Evolutionary conservation across 2,797 vertebrate species (phyloP), one percentile per base, ranked within the genome.

Genomic region (Cirrhinus molitorella): DNA sequence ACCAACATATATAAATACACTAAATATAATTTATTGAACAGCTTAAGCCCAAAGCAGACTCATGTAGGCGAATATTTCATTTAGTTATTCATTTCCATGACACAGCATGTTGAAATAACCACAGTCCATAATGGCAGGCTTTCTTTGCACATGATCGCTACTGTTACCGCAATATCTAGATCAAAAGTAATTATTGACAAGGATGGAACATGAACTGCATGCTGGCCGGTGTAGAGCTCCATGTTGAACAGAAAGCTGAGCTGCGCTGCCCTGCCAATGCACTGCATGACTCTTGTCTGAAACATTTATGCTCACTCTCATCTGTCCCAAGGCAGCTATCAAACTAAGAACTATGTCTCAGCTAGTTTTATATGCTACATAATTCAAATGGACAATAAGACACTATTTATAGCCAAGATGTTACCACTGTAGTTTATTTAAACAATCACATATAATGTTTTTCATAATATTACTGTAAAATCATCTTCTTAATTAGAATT

Each of bases 261-360:
- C 79, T 13, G 47, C 25, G 37, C 67, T 77, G 53, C 51, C 25
- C 57, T 12, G 70, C 53, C 83, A 75, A 19, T 81, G 61, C 57
- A 53, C 78, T 16, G 78, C 51, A 34, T 73, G 55, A 80, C 61
- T 70, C 79, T 81, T 63, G 65, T 57, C 76, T 85, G 16, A 85
- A 85, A 82, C 73, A 82, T 82, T 78, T 78, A 82, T 82, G 75
- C 31, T 45, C 23, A 4, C 71, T 77, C 79, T 77, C 55, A 72
- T 78, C 84, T 66, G 45, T 78, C 80, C 37, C 34, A 79, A 79
- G 66, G 75, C 43, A 71, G 51, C 57, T 23, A 71, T 81, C 57
- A 78, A 77, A 53, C 55, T 65, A 65, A 77, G 53, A 49, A 21
- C 71, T n/a, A 37, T 37, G 59, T 66, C 34, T 66, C 31, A 11